Evolutionary conservation across 2,797 vertebrate genomes (phyloP).

Genomic region (Macrochelys suwanniensis): DNA sequence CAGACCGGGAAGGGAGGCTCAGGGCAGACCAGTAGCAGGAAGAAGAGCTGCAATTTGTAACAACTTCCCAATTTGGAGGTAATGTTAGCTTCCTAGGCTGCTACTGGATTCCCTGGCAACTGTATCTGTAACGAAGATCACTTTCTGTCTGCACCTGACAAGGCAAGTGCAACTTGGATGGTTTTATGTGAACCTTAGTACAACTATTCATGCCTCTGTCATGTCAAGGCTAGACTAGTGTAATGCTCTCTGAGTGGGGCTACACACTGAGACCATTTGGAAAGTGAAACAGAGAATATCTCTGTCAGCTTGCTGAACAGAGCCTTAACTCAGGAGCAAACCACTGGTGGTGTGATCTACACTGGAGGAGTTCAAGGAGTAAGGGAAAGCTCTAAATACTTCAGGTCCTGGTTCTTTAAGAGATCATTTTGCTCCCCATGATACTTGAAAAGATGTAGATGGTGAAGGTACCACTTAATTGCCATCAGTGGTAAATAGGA

Average conservation of each 20-base stretch:
- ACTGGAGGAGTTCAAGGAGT: not conserved
- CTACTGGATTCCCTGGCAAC: not conserved
- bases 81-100: not conserved
- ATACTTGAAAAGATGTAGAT: not conserved
- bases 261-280: not conserved
- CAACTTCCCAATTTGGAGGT: accelerated
- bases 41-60: not conserved
- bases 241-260: not conserved
- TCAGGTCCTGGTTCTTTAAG: not conserved
- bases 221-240: not conserved
- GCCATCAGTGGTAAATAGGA: too few species aligned
- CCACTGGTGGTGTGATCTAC: not conserved
- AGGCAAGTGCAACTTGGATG: not conserved
- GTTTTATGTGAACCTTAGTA: not conserved
- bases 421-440: not conserved
- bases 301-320: not conserved
- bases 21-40: not conserved
- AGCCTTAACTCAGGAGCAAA: not conserved
- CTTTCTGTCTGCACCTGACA: not conserved
- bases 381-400: not conserved
- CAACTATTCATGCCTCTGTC: not conserved
- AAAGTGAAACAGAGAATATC: not conserved
- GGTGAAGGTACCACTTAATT: not conserved
- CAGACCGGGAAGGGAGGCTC: not conserved
- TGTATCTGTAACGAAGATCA: not conserved